These are phyloP conservation scores for Myotis lucifugus DNA, from an alignment of 2,113 vertebrate genomes.

Conservation along the genomic window DNA sequence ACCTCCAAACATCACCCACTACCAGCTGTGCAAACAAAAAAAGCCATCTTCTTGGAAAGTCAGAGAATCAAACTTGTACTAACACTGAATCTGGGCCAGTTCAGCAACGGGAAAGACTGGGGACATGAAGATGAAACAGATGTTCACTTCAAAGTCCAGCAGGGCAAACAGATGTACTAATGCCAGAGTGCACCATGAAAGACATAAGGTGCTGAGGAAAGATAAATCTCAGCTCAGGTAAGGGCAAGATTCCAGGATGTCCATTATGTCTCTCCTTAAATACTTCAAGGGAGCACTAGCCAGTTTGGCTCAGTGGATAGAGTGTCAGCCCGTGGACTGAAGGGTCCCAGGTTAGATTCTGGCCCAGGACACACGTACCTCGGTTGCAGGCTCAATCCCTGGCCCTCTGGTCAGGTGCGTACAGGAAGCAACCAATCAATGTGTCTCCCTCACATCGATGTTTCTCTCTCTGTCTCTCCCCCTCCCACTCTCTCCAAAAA, in stretches of 20 bases:
- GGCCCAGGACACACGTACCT: too few species aligned
- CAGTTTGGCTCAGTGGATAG: too few species aligned
- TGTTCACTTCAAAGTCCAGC: not conserved
- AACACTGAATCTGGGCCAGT: not conserved
- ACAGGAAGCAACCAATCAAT: not conserved
- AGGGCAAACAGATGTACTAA: rapidly evolving
- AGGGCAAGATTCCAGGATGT: not conserved
- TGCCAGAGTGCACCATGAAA: rapidly evolving
- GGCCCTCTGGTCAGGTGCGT: too few species aligned
- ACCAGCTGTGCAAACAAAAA: not conserved
- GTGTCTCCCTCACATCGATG: not conserved
- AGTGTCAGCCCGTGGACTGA: too few species aligned
- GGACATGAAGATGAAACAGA: not conserved
- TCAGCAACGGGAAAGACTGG: not conserved
- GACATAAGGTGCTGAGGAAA: not conserved
- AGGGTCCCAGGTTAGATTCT: too few species aligned
- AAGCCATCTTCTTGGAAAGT: not conserved
- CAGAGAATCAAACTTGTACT: not conserved
- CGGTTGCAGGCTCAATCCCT: too few species aligned
- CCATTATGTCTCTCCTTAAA: not conserved
- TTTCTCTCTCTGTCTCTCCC: not conserved
- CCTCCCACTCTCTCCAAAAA: not conserved
- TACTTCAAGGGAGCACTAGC: not conserved
- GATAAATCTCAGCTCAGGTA: not conserved
- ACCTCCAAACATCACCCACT: not conserved